phyloP scores from a whole-genome alignment of 2,888 invertebrate genomes.

The Nemurella pictetii region DNA sequence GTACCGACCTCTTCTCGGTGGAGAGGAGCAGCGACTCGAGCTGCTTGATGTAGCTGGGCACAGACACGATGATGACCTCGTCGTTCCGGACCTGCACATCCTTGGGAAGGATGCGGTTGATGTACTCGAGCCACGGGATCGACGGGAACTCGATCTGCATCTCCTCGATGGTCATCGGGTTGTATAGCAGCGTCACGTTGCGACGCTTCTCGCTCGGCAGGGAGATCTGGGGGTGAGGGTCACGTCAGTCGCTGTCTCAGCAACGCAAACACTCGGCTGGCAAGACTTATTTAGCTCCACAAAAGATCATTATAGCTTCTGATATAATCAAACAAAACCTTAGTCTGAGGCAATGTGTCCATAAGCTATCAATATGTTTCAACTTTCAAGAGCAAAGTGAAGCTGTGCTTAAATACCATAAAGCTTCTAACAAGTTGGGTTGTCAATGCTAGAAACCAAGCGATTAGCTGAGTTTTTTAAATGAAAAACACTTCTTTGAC shows the following conservation, averaged over 20 bases:
- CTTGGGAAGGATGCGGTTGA: conserved; percentile 75
- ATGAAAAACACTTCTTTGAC: no score
- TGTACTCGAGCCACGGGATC: conserved; percentile 81
- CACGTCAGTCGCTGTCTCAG: conserved; percentile 32
- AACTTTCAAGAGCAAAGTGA: no score
- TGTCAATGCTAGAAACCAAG: no score
- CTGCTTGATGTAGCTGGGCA: conserved; percentile 76
- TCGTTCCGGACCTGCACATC: conserved; percentile 63
- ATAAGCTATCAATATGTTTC: no score
- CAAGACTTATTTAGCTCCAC: background rate
- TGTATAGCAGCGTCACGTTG: conserved; percentile 87
- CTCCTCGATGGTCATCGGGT: conserved; percentile 82
- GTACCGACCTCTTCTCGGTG: conserved; percentile 63
- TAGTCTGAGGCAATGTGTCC: no score
- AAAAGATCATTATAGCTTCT: no score
- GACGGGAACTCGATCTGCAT: conserved; percentile 74
- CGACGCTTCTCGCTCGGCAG: conserved; percentile 86
- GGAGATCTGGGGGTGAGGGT: conserved; percentile 71
- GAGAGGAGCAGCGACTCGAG: conserved; percentile 64
- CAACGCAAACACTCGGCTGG: background rate
- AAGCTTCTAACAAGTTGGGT: no score
- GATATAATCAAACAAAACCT: no score
- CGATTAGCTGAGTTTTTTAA: no score
- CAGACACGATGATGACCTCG: conserved; percentile 82
- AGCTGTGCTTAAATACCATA: no score